These are phyloP conservation scores for Lethrus apterus DNA, from an alignment of 1,140 invertebrate genomes.

Conservation along the genomic window DNA sequence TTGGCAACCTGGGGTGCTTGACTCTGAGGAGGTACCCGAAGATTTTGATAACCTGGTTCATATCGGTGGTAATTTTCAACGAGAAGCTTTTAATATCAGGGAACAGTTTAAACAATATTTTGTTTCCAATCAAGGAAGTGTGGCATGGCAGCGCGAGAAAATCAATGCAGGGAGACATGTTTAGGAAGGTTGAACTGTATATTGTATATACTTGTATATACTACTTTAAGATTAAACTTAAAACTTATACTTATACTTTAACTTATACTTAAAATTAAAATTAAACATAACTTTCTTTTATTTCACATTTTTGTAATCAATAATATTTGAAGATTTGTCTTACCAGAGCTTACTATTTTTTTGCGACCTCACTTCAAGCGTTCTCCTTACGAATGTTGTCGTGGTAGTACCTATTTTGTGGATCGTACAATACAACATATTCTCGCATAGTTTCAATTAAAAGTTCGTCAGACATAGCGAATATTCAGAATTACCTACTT, in stretches of 20 bases:
- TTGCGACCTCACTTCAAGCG: not conserved
- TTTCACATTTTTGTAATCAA: no score
- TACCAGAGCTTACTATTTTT: not conserved
- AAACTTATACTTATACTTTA: not conserved
- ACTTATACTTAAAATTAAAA: not conserved
- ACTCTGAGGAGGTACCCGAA: slow-evolving; percentile 6
- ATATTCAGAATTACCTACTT: no score
- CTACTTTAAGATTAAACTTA: no score
- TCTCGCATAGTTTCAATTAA: slow-evolving; percentile 1
- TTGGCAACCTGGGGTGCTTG: slow-evolving; percentile 19
- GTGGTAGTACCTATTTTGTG: slow-evolving; percentile 1
- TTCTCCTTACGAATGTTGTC: not conserved
- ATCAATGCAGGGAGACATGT: not conserved
- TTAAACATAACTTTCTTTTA: no score
- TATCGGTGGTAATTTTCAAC: slow-evolving; percentile 16
- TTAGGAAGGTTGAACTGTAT: no score
- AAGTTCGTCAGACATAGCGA: slow-evolving; percentile 1
- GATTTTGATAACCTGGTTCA: slow-evolving; percentile 2
- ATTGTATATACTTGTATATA: no score
- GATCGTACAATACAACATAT: not conserved
- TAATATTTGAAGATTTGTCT: no score
- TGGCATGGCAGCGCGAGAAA: not conserved
- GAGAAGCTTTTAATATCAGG: slow-evolving; percentile 8
- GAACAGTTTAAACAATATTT: slow-evolving; percentile 17
- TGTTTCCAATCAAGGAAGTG: slow-evolving; percentile 13